Percentiles rank a stretch among this genome's conserved stretches.
These are phyloP conservation scores for Spatulosminthurus flaviceps DNA, from an alignment of 2,888 invertebrate genomes.

Conservation along the genomic window DNA sequence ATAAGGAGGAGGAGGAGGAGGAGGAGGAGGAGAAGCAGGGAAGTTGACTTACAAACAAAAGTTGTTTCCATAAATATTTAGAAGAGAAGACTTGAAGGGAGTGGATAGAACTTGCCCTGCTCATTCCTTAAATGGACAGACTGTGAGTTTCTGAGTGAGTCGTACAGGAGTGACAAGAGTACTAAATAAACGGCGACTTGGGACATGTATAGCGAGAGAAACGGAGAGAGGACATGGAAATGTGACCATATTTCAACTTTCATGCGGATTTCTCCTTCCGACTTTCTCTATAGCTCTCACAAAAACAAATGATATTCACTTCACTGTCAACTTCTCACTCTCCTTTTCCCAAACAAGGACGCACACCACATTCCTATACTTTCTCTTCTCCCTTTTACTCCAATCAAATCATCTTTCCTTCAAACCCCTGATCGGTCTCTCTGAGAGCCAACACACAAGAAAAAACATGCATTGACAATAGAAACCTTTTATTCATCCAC, in stretches of 20 bases:
- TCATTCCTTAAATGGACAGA: slow-evolving; percentile 3
- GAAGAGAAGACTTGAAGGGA: not conserved
- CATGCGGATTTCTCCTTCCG: not conserved
- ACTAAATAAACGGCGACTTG: slow-evolving; percentile 5
- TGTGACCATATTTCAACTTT: slow-evolving; percentile 18
- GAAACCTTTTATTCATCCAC: too few species aligned
- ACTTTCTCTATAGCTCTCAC: not conserved
- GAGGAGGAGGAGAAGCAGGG: not conserved
- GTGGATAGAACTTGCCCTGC: not conserved
- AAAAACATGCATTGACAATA: too few species aligned
- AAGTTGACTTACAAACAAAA: not conserved
- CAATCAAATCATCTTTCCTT: too few species aligned
- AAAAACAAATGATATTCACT: slow-evolving; percentile 12
- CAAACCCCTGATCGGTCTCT: too few species aligned
- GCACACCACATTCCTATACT: not conserved
- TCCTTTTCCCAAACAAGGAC: not conserved
- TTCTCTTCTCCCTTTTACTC: not conserved
- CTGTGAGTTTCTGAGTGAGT: not conserved
- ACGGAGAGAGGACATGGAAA: not conserved
- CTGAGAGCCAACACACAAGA: too few species aligned
- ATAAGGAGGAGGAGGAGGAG: not conserved
- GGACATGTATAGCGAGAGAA: not conserved
- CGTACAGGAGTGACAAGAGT: slow-evolving; percentile 6
- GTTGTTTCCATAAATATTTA: not conserved
- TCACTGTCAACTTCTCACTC: not conserved